phyloP scores from a whole-genome alignment of 2,888 invertebrate species.

The Troglohyphantes excavatus region DNA sequence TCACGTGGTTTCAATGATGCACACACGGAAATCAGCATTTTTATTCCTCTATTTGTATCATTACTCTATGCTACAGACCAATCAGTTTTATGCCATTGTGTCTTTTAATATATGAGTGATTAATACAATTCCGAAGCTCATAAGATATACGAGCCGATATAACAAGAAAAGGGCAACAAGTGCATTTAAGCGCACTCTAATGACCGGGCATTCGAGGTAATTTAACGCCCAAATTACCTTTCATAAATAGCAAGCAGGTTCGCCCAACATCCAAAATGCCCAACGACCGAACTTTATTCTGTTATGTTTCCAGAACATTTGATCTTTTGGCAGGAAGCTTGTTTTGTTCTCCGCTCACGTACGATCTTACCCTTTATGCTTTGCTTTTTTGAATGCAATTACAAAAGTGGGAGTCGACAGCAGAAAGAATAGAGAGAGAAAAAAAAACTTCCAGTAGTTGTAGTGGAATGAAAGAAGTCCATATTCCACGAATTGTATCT shows the following conservation, averaged over 20 bases:
- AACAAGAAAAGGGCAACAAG: too few relatives aligned
- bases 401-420: slow-evolving; percentile 61
- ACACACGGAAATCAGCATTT: too few relatives aligned
- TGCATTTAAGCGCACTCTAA: background rate
- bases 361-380: slow-evolving; percentile 1
- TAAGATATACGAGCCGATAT: too few relatives aligned
- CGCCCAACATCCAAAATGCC: slow-evolving; percentile 7
- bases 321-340: slow-evolving; percentile 61
- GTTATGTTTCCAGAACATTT: slow-evolving; percentile 23
- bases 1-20: too few relatives aligned
- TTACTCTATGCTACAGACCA: too few relatives aligned
- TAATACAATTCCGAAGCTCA: too few relatives aligned
- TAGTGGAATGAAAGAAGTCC: background rate
- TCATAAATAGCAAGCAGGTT: slow-evolving; percentile 6
- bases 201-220: background rate
- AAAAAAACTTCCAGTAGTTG: background rate
- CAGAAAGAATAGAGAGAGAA: background rate
- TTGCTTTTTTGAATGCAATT: slow-evolving; percentile 46
- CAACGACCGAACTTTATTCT: slow-evolving; percentile 6
- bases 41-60: too few relatives aligned
- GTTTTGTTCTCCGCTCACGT: slow-evolving; percentile 39
- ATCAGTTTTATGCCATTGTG: too few relatives aligned
- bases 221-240: slow-evolving; percentile 25
- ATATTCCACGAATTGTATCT: slow-evolving; percentile 5
- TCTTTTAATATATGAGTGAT: too few relatives aligned